Percentiles rank a stretch among this genome's conserved stretches.
Conservation (phyloP, 2,888 invertebrate genomes). For the Temnothorax rugatulus region DNA sequence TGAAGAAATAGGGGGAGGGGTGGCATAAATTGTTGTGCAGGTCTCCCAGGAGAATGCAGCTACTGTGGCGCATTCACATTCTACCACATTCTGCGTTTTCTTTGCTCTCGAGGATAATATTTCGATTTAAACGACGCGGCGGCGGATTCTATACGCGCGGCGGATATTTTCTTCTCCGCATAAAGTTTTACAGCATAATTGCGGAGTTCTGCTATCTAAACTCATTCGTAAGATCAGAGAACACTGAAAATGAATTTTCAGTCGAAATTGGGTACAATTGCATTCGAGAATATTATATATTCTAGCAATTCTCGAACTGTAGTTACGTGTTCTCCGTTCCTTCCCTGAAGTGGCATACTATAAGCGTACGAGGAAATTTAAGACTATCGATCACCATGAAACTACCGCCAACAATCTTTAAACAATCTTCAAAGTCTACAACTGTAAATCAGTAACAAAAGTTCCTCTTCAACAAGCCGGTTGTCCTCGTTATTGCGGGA, state of each 20-base stretch:
- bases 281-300: neutral
- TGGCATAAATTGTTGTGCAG: conserved; percentile 6
- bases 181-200: conserved; percentile 16
- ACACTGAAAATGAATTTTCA: conserved; percentile 12
- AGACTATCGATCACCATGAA: conserved; percentile 97
- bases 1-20: neutral
- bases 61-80: conserved; percentile 25
- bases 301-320: too few species aligned
- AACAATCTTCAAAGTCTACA: neutral
- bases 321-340: conserved; percentile 80
- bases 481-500: neutral
- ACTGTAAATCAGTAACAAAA: neutral
- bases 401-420: conserved; percentile 91
- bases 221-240: neutral
- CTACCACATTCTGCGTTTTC: neutral
- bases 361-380: conserved; percentile 95
- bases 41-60: neutral
- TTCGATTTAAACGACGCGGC: conserved; percentile 16
- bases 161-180: neutral
- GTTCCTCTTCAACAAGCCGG: neutral
- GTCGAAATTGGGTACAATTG: neutral
- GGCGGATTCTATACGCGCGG: neutral
- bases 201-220: neutral
- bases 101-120: conserved; percentile 17
- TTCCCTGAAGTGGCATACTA: conserved; percentile 99